phyloP scores from a whole-genome alignment of 2,888 invertebrate genomes.

The Caenorhabditis sp. region DNA sequence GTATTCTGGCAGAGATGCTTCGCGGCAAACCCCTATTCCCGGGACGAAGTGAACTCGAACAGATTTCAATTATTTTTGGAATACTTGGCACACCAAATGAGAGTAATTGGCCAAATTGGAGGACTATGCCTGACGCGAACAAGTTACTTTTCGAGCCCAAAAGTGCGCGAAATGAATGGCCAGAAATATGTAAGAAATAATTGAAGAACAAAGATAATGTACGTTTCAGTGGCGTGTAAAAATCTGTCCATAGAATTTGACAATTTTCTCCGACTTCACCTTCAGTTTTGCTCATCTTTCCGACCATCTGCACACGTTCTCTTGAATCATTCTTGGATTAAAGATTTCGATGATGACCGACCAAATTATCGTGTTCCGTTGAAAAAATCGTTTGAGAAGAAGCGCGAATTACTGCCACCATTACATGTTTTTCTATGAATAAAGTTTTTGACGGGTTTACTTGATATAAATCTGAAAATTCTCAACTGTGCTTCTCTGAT shows the following conservation, averaged over 20 bases:
- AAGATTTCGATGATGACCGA: background rate
- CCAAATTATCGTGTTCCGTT: conserved; percentile 16
- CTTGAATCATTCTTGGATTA: conserved; percentile 30
- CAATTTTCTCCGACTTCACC: conserved; percentile 29
- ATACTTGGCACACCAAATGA: conserved; percentile 62
- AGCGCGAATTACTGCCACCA: conserved; percentile 31
- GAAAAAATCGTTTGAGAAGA: conserved; percentile 7
- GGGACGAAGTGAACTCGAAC: conserved; percentile 66
- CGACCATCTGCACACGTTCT: conserved; percentile 32
- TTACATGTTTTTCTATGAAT: conserved; percentile 26
- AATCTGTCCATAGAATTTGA: conserved; percentile 21
- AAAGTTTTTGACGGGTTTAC: background rate
- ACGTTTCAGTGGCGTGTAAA: conserved; percentile 22
- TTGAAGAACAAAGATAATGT: no score
- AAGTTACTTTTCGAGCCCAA: conserved; percentile 49
- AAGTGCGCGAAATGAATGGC: conserved; percentile 36
- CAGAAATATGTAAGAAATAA: conserved; percentile 23
- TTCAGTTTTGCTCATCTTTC: conserved; percentile 33
- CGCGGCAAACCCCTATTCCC: conserved; percentile 56
- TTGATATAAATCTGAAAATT: no score
- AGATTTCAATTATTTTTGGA: conserved; percentile 58
- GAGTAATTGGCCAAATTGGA: conserved; percentile 63
- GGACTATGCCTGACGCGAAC: conserved; percentile 47
- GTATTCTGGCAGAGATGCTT: conserved; percentile 60
- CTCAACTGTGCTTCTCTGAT: no score